Evolutionary conservation across 2,797 vertebrate species (phyloP), one percentile per base, ranked within the genome.

Genomic region (Mormyrops boulengeri): DNA sequence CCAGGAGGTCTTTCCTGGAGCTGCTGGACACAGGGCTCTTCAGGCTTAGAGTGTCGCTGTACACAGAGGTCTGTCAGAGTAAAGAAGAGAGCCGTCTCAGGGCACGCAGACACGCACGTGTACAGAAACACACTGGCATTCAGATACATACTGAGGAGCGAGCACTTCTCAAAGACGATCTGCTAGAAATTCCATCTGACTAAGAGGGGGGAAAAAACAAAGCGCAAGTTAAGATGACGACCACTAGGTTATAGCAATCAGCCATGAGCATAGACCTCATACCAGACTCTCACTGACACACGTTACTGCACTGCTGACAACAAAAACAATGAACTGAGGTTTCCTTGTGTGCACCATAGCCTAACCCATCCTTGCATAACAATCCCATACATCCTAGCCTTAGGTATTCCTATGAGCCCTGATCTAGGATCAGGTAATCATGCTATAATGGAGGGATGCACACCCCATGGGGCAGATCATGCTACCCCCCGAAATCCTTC

Each of bases 1-100:
- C 97, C 97, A 99, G 96, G 87, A 96, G 94, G 90, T 97, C 96
- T 93, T 97, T 98, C 94, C 77, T 95, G 88, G 96, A 97, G 89
- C 94, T 94, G 93, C 93, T 95, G 92, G 95, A 95, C 47, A 94
- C 91, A 88, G 94, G 92, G 91, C 95, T 92, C 95, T 94, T 97
- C 92, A 93, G 93, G 92, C 94, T 94, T 6, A 93, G 94, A 92
- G 96, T 96, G 92, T 96, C 97, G 94, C 92, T 96, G 93, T 97
- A 97, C 93, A 95, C 94, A 93, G 96, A 96, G 92, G 93, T 97
- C 98, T 98, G 96, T 88, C 91, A 95, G 92, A 73, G 92, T 41
- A 89, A 89, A 86, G 34, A 26, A 62, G 5, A 49, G 57, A 19
- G 49, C 49, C 6, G 2, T 44, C 30, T 11, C 14, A 87, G 0